These are phyloP conservation scores for Istiophorus platypterus DNA, from an alignment of 2,113 vertebrate genomes.

Conservation along the genomic window DNA sequence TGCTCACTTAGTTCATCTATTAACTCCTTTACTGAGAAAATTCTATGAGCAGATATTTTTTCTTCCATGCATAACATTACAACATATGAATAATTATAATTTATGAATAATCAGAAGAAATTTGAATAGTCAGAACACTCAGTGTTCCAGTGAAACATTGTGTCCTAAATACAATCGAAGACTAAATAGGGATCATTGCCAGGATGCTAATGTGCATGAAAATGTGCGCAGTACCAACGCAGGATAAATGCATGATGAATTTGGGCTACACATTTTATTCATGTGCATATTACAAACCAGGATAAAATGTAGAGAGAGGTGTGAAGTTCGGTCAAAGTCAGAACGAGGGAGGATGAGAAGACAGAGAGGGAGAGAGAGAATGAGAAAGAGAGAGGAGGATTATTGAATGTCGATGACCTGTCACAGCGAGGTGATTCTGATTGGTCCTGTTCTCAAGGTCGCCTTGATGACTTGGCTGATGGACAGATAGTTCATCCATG, in stretches of 20 bases:
- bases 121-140: neutral
- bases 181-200: neutral
- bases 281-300: neutral
- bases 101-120: neutral
- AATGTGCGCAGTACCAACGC: neutral
- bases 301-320: neutral
- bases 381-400: conserved; percentile 37
- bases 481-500: conserved; percentile 35
- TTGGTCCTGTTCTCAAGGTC: conserved; percentile 60
- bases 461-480: conserved; percentile 33
- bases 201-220: neutral
- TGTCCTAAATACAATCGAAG: neutral
- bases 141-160: neutral
- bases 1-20: too few species aligned
- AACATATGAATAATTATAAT: too few species aligned
- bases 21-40: too few species aligned
- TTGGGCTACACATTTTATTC: neutral
- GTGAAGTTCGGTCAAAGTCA: conserved; percentile 30
- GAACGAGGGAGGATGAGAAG: neutral
- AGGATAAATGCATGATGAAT: neutral
- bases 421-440: conserved; percentile 42
- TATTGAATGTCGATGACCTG: conserved; percentile 65
- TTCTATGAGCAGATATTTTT: neutral
- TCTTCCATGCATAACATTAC: too few species aligned
- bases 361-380: conserved; percentile 1